phyloP scores from a whole-genome alignment of 2,113 vertebrate species.

The Phodopus roborovskii region DNA sequence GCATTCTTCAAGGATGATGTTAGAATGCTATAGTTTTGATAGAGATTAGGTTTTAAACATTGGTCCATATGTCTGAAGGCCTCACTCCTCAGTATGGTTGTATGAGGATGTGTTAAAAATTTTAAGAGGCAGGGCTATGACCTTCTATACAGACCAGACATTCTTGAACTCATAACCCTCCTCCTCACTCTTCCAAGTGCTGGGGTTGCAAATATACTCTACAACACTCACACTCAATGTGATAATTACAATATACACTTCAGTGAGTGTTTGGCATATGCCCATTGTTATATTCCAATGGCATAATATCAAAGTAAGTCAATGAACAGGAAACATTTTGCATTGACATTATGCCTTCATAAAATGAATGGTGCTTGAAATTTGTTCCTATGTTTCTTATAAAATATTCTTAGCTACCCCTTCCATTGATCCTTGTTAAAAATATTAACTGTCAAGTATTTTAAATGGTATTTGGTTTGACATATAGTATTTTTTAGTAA shows the following conservation, averaged over 20 bases:
- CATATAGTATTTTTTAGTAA: background rate
- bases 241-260: background rate
- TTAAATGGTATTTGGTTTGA: background rate
- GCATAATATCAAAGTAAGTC: background rate
- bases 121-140: background rate
- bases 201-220: background rate
- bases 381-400: background rate
- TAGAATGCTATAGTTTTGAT: background rate
- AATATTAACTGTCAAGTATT: background rate
- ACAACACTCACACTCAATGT: background rate
- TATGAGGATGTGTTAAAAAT: background rate
- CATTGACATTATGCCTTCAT: background rate
- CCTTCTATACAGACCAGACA: background rate
- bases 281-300: background rate
- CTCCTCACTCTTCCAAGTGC: background rate
- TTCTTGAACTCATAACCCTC: background rate
- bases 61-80: background rate
- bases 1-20: too few relatives aligned
- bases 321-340: slow-evolving; percentile 17
- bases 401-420: background rate
- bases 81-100: too few relatives aligned
- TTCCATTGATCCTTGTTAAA: background rate
- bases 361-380: slow-evolving; percentile 17
- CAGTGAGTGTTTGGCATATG: background rate
- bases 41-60: background rate